Evolutionary conservation across 1,140 invertebrate species (phyloP).

Genomic region (Bilobella aurantiaca): DNA sequence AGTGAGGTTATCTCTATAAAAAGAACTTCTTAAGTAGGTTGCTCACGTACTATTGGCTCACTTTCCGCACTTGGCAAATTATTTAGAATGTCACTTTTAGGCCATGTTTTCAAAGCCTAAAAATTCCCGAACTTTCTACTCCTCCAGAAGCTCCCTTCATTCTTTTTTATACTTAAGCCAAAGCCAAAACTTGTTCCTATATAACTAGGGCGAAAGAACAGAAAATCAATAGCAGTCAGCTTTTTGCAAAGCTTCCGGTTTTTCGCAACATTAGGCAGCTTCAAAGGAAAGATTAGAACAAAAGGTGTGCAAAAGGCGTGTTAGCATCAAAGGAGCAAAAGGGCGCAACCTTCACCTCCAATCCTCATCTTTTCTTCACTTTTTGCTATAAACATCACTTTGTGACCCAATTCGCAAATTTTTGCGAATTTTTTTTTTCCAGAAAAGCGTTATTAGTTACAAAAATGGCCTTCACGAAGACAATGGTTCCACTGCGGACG

Average conservation of each 20-base stretch:
- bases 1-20: background rate
- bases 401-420: background rate
- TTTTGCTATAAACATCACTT: background rate
- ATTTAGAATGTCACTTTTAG: background rate
- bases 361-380: background rate
- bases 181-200: background rate
- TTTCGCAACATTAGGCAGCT: no score
- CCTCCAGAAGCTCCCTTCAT: no score
- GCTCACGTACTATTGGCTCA: background rate
- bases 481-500: conserved; percentile 2
- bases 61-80: background rate
- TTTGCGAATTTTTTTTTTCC: background rate
- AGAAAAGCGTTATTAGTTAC: background rate
- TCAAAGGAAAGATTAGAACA: background rate
- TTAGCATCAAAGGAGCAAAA: background rate
- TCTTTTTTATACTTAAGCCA: no score
- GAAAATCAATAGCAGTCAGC: background rate
- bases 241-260: background rate
- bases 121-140: no score
- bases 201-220: background rate
- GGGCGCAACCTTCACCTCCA: background rate
- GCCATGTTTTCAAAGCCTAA: background rate
- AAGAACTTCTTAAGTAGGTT: background rate
- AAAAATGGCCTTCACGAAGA: background rate
- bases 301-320: background rate